Evolutionary conservation across 1,140 invertebrate genomes (phyloP), one percentile per base, ranked within the genome.

Genomic region (Aphaenogaster rudis): DNA sequence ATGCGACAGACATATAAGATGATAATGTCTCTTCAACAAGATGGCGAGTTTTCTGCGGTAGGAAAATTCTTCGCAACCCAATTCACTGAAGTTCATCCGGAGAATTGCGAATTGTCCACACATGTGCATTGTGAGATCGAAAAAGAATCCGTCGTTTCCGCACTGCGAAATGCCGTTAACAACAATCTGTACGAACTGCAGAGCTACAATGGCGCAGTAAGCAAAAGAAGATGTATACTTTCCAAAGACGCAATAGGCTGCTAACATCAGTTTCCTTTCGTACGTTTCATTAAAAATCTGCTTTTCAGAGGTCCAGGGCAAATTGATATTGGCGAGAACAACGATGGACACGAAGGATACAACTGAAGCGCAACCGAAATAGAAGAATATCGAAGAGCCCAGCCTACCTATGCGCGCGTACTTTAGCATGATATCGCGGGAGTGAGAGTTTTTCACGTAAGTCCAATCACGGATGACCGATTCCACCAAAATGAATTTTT

Each of bases 71-170:
- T 87, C 42, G 7, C 45, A 33, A 28, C 1, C 15, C 36, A 71
- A 67, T 67, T 61, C 13, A 33, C 3, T 28, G 13, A 87, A 87
- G 9, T 87, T 64, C 42, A 36, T 77, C 11, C 11, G 45, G 3
- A 87, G 69, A 33, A 84, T 52, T 45, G 82, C 66, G 8, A 84
- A 84, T 52, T 87, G 86, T 28, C 86, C 86, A 13, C 86, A 87
- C 13, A 87, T 28, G 17, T 87, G 63, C 78, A 87, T 87, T 3
- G 66, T 71, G 11, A 87, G 71, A 39, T 69, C 85, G 33, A 91
- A 88, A 39, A 90, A 90, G 17, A 92, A 88, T 0, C 86, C 74
- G 21, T 92, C 91, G 33, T 79, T 87, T 15, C 86, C 91, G n/a
- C 81, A 88, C 36, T 90, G 64, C 3, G 76, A 81, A 11, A 78